These are phyloP conservation scores for Pelecanus crispus DNA, from an alignment of 2,113 vertebrate species.

Conservation along the genomic window DNA sequence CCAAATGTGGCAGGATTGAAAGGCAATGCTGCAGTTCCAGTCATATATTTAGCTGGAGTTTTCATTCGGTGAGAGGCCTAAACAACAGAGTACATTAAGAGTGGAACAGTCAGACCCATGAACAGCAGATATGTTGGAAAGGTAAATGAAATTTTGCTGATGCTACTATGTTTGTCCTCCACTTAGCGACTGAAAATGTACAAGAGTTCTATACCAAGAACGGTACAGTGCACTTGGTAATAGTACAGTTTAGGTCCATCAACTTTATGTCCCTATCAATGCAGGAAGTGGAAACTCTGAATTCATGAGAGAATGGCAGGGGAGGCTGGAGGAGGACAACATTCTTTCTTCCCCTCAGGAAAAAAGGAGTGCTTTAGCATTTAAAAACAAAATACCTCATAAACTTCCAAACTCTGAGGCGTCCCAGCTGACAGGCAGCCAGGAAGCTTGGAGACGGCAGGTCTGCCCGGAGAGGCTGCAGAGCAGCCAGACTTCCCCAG, in stretches of 20 bases:
- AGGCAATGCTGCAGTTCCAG: conserved; percentile 86
- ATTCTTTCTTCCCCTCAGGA: neutral
- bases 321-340: neutral
- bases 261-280: neutral
- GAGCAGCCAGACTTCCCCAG: neutral
- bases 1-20: conserved; percentile 95
- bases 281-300: neutral
- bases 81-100: conserved; percentile 26
- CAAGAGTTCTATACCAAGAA: neutral
- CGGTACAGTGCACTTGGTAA: neutral
- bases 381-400: neutral
- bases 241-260: neutral
- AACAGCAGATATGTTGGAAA: neutral
- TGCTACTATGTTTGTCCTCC: neutral
- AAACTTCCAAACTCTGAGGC: neutral
- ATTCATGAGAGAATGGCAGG: neutral
- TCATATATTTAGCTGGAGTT: conserved; percentile 90
- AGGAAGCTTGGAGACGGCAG: neutral
- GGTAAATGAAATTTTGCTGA: neutral
- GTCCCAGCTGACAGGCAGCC: neutral
- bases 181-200: neutral
- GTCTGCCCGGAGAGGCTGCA: neutral
- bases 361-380: neutral
- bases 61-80: conserved; percentile 94
- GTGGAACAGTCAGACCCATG: neutral